These are phyloP conservation scores for Sturnira hondurensis DNA, from an alignment of 2,113 vertebrate genomes.

Conservation along the genomic window DNA sequence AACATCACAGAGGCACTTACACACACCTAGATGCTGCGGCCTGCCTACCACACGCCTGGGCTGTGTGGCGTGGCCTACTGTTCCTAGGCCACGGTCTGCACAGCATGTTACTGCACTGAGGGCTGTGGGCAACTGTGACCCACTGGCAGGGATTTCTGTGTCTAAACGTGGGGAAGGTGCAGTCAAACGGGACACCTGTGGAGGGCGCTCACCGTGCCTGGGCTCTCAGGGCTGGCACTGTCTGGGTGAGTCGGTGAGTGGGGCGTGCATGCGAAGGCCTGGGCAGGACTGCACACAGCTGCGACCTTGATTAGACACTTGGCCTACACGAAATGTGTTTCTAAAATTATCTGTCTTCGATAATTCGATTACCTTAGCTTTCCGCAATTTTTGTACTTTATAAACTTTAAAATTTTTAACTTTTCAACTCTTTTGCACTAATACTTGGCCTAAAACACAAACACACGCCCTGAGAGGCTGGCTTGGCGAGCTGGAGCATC, in stretches of 20 bases:
- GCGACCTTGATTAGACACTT: not conserved
- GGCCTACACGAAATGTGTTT: not conserved
- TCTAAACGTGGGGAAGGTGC: not conserved
- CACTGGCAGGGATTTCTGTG: not conserved
- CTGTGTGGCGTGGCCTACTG: not conserved
- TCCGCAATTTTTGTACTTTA: not conserved
- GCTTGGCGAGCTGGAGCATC: too few relatives aligned
- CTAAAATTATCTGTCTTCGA: not conserved
- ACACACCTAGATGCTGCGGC: not conserved
- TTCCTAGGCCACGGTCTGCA: not conserved
- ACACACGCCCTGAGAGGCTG: not conserved
- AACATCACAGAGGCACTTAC: not conserved
- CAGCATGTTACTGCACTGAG: not conserved
- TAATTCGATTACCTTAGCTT: not conserved
- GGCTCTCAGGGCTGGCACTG: not conserved
- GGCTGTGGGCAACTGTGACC: not conserved
- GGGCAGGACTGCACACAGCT: not conserved
- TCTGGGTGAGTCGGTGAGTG: not conserved
- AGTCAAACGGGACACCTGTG: not conserved
- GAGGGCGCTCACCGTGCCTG: not conserved
- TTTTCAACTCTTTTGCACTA: not conserved
- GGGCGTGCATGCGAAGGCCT: not conserved
- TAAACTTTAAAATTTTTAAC: not conserved
- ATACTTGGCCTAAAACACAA: not conserved
- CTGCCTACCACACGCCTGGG: not conserved